Percentiles rank a stretch among this genome's conserved stretches.
These are phyloP conservation scores for Ciconia stormi DNA, from an alignment of 2,113 vertebrate genomes.

Conservation along the genomic window DNA sequence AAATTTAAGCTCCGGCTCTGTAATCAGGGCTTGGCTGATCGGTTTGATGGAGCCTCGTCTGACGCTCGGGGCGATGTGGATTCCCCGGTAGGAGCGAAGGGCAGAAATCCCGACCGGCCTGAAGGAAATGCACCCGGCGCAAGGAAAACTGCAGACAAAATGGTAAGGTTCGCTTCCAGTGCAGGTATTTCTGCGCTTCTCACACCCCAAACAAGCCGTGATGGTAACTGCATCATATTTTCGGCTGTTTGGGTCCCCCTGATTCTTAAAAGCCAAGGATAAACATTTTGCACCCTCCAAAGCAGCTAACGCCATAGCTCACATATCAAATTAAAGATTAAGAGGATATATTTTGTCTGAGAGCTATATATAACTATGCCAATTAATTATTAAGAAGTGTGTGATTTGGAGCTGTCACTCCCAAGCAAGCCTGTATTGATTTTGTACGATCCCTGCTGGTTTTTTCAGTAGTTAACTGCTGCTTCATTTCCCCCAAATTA, in stretches of 20 bases:
- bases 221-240: accelerated
- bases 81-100: not conserved
- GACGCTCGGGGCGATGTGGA: not conserved
- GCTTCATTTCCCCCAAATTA: not conserved
- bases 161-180: not conserved
- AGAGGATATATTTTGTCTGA: not conserved
- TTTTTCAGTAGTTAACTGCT: not conserved
- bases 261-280: not conserved
- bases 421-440: not conserved
- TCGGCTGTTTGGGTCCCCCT: not conserved
- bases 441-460: not conserved
- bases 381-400: not conserved
- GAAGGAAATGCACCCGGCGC: not conserved
- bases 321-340: not conserved
- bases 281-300: not conserved
- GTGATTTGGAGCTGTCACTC: not conserved
- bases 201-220: not conserved
- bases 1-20: not conserved
- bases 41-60: not conserved
- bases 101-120: not conserved
- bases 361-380: not conserved
- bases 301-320: not conserved
- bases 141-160: not conserved
- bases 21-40: not conserved
- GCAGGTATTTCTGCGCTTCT: not conserved